Conservation (phyloP, 2,113 vertebrate species). For the Castor canadensis region DNA sequence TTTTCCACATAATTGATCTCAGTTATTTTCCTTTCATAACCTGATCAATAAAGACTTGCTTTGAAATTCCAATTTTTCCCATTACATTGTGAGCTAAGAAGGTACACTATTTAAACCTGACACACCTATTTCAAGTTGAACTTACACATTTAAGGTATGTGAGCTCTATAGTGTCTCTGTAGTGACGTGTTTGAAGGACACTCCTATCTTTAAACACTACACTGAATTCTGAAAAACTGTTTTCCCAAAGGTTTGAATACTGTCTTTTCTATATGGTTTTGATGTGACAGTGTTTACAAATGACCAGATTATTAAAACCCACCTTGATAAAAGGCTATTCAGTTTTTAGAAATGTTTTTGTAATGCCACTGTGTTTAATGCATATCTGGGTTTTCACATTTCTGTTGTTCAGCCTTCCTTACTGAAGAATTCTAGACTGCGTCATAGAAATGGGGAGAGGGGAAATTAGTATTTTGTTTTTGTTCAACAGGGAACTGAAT, state of each 20-base stretch:
- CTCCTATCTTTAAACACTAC: constrained; percentile 6
- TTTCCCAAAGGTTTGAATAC: background rate
- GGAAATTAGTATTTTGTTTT: background rate
- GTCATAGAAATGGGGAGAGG: background rate
- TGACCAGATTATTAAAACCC: background rate
- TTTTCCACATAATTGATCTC: background rate
- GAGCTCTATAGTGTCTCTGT: background rate
- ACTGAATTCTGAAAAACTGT: background rate
- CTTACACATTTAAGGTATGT: background rate
- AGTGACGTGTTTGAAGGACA: background rate
- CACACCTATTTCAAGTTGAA: background rate
- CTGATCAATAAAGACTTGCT: background rate
- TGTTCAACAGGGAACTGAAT: background rate
- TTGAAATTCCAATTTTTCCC: background rate
- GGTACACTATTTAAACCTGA: background rate
- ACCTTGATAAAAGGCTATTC: background rate
- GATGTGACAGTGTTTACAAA: background rate
- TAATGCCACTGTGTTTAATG: background rate
- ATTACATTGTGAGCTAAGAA: background rate
- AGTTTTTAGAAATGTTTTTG: constrained; percentile 13
- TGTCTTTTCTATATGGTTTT: background rate
- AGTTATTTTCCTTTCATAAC: background rate
- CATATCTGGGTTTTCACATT: background rate
- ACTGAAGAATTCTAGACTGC: background rate
- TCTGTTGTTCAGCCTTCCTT: background rate